Evolutionary conservation across 2,113 vertebrate genomes (phyloP), one percentile per base, ranked within the genome.

Genomic region (Erinaceus europaeus): DNA sequence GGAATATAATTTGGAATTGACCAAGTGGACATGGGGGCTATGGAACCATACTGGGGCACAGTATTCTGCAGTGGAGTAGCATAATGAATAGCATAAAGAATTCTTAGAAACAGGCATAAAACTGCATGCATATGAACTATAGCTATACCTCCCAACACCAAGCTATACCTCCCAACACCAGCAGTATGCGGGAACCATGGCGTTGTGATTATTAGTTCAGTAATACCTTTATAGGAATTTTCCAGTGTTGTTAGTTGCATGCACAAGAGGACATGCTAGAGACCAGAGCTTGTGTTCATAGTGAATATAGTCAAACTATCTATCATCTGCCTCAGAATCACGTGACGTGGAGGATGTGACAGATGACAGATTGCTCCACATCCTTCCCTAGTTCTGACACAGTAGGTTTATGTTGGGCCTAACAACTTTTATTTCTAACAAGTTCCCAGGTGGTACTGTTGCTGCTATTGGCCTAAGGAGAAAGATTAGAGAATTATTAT

Each of bases 261-360:
- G 29, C 10, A 2, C 2, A 23, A 5, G 13, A 57, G 29, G 6
- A 4, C 20, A 8, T 9, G 14, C 3, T 48, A 5, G 21, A 3
- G 14, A 4, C 17, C 34, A 36, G 12, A 20, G 7, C n/a, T 27
- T 21, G 0, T 25, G 29, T 9, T 38, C 18, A 20, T 50, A 23
- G 18, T 85, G n/a, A 53, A 12, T 62, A 48, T 52, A 67, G 14
- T 17, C 23, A 48, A 14, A 50, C 6, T 9, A 10, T 8, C 6
- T 9, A 10, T 8, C 20, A 9, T 14, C 6, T 68, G 27, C 27
- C 29, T 53, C n/a, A 27, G 64, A 67, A 11, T 86, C 9, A 2
- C n/a, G 38, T 29, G 4, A 0, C 9, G 4, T 9, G 13, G 55
- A 18, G 12, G 55, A 57, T 25, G 3, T 57, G 48, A 15, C 9